Base-by-base conservation (phyloP, 2,797 vertebrate genomes). In the Amblyraja radiata region DNA sequence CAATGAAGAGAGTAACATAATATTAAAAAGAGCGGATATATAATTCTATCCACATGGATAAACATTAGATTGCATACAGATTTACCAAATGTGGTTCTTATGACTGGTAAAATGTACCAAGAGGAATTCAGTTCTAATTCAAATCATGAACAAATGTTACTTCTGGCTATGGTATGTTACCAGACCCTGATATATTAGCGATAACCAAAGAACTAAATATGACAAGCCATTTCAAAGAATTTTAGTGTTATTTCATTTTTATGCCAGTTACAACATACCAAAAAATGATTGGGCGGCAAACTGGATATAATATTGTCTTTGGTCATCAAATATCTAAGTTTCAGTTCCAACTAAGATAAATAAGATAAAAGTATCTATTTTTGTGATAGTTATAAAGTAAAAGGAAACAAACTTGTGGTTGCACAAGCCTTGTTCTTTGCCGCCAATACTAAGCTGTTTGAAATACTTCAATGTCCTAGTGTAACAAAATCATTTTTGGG, bases 1-100 rank as follows among this genome's bases (percentile, higher is more conserved):
- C 90, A 76, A 92, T 92, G 90, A 92, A 58, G 90, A 92, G 71
- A 74, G 90, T 92, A 92, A 92, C 71, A 92, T 71, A 92, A 92
- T 92, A 92, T 76, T 74, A 74, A 92, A 76, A 91, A 91, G 76
- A 92, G 46, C 71, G 54, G 90, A 76, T 25, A 76, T 58, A 92
- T 92, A 92, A 92, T 92, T 92, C 90, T 76, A 92, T 92, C 90
- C 90, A 92, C 76, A 28, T 92, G 90, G 90, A 76, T 74, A 76
- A 92, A 92, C 25, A 76, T 76, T 76, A 92, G 39, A 92, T 92
- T 76, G 39, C 90, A 73, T 58, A 74, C 90, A 73, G 90, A 92
- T 92, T 92, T 54, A 92, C 90, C 73, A 76, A 92, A 92, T 71
- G 73, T 76, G 46, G 71, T 76, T 92, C 73, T 92, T 54, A 92